These are phyloP conservation scores for Mystacides longicornis DNA, from an alignment of 2,888 invertebrate genomes.

Conservation along the genomic window DNA sequence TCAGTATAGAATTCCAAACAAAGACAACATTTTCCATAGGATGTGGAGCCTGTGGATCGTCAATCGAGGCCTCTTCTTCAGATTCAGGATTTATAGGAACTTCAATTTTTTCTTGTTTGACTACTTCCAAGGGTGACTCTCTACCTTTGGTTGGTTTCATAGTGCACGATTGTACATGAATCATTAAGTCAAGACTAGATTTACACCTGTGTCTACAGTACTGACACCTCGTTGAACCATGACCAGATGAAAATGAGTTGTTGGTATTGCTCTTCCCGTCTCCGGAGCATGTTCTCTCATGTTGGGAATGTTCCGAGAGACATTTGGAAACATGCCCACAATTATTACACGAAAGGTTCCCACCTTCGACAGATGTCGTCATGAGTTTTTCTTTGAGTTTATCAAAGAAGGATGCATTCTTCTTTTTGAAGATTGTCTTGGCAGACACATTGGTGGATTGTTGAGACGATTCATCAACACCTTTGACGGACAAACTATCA, in stretches of 20 bases:
- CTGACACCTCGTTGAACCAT: conserved; percentile 73
- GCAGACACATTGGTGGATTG: conserved; percentile 25
- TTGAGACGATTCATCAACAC: conserved; percentile 22
- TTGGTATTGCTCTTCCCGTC: conserved; percentile 36
- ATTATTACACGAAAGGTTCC: conserved; percentile 58
- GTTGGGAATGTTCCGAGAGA: conserved; percentile 72
- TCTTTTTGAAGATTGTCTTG: conserved; percentile 47
- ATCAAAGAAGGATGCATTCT: conserved; percentile 75
- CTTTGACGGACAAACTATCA: conserved; percentile 18
- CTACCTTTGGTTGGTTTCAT: conserved; percentile 41
- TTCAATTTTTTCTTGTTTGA: conserved; percentile 37
- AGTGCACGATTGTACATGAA: conserved; percentile 67
- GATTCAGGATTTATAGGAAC: conserved; percentile 30
- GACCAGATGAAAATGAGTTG: conserved; percentile 41
- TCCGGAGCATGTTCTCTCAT: conserved; percentile 61
- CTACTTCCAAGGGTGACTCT: conserved; percentile 33
- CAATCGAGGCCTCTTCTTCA: conserved; percentile 36
- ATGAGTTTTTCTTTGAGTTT: conserved; percentile 69
- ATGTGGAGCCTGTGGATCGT: conserved; percentile 47
- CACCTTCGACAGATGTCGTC: conserved; percentile 55
- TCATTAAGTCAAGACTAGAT: conserved; percentile 68
- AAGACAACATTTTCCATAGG: conserved; percentile 77
- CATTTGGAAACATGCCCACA: conserved; percentile 76
- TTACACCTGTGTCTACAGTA: conserved; percentile 82
- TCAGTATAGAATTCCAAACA: conserved; percentile 68